phyloP scores from a whole-genome alignment of 2,797 vertebrate species.

The Sebastes kiyomatsui region DNA sequence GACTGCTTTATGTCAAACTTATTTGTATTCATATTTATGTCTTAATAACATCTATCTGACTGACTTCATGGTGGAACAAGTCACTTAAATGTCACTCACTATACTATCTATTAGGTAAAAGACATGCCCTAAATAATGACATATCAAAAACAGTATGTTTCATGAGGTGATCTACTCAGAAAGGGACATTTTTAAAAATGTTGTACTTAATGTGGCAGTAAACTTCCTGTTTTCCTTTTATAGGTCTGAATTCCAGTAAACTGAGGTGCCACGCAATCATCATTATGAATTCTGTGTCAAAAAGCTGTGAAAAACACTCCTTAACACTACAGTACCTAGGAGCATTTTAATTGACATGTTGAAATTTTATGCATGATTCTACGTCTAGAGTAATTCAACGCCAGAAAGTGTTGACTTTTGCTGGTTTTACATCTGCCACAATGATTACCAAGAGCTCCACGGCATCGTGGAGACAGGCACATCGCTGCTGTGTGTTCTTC shows the following conservation, averaged over 20 bases:
- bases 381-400: conserved; percentile 33
- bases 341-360: conserved; percentile 31
- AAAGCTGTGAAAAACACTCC: conserved; percentile 23
- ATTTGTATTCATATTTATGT: not conserved
- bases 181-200: not conserved
- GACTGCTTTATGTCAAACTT: not conserved
- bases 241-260: not conserved
- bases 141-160: not conserved
- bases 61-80: not conserved
- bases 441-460: conserved; percentile 43
- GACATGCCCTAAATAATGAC: not conserved
- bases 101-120: not conserved
- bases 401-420: conserved; percentile 47
- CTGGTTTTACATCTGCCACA: conserved; percentile 60
- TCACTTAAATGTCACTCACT: not conserved
- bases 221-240: not conserved
- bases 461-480: conserved; percentile 34
- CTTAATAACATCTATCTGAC: not conserved
- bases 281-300: conserved; percentile 22
- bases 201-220: not conserved
- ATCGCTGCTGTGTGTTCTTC: conserved; percentile 17
- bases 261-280: not conserved
- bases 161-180: not conserved
- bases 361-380: conserved; percentile 37
- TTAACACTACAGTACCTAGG: conserved; percentile 11